A percentile compares a stretch with the other conserved stretches of the same genome.
Evolutionary conservation across 2,797 vertebrate species (phyloP).

Genomic region (Thripadectes ignobilis): DNA sequence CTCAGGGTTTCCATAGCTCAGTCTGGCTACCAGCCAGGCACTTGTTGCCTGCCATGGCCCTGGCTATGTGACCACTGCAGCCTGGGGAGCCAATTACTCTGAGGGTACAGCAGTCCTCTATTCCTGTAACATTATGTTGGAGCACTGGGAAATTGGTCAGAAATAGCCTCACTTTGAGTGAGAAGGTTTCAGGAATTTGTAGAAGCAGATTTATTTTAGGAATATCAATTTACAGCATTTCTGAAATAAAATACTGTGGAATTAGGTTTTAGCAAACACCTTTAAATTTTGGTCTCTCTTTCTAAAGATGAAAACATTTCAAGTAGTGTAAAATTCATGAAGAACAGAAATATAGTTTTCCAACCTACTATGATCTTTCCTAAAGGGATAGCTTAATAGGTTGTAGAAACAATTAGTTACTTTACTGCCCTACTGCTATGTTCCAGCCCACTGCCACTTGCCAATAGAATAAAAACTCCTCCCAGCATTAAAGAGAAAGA

Average conservation of each 20-base stretch:
- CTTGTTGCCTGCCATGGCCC: accelerated
- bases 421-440: not conserved
- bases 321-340: not conserved
- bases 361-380: not conserved
- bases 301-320: not conserved
- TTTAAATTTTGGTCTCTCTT: not conserved
- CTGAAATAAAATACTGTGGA: not conserved
- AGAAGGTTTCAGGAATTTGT: not conserved
- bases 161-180: not conserved
- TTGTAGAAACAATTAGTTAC: not conserved
- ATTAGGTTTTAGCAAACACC: not conserved
- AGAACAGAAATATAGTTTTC: not conserved
- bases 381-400: not conserved
- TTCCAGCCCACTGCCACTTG: not conserved
- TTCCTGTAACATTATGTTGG: not conserved
- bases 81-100: not conserved
- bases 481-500: not conserved
- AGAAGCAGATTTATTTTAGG: not conserved
- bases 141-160: not conserved
- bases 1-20: not conserved
- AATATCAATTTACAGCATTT: not conserved
- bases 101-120: not conserved
- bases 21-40: not conserved
- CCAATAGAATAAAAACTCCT: not conserved
- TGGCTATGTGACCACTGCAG: not conserved